Evolutionary conservation across 2,888 invertebrate genomes (phyloP).

Genomic region (Sthenelais limicola): DNA sequence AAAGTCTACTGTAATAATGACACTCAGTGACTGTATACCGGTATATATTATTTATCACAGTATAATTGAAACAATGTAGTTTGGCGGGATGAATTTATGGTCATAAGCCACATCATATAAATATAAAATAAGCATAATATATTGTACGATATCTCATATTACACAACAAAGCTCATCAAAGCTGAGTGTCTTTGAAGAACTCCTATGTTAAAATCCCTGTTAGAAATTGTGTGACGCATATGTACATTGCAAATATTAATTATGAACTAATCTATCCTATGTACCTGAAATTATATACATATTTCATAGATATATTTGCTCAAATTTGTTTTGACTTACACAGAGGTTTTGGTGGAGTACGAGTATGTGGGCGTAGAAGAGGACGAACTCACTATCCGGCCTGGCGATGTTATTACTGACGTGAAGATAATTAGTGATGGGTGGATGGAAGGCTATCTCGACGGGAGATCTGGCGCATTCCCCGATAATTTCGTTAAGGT

Average conservation of each 20-base stretch:
- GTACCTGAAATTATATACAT: not conserved
- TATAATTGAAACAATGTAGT: no score
- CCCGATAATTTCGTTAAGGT: conserved; percentile 90
- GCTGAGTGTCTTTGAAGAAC: no score
- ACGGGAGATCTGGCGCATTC: conserved; percentile 88
- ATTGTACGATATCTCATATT: no score
- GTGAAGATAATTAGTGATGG: conserved; percentile 86
- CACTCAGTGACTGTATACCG: no score
- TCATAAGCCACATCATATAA: no score
- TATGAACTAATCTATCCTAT: not conserved
- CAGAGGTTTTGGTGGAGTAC: conserved; percentile 87
- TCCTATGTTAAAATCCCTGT: no score
- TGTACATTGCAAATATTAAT: not conserved
- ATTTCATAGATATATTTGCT: not conserved
- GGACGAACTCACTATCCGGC: conserved; percentile 86
- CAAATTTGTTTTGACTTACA: not conserved
- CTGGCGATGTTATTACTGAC: conserved; percentile 87
- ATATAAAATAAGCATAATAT: no score
- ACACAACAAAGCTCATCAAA: no score
- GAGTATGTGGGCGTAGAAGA: conserved; percentile 83
- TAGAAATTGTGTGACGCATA: no score
- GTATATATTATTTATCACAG: no score
- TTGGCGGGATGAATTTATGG: no score
- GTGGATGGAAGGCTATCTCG: conserved; percentile 92
- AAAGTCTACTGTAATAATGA: no score